These are phyloP conservation scores for Protophormia terraenovae DNA, from an alignment of 2,888 invertebrate genomes.

Conservation along the genomic window DNA sequence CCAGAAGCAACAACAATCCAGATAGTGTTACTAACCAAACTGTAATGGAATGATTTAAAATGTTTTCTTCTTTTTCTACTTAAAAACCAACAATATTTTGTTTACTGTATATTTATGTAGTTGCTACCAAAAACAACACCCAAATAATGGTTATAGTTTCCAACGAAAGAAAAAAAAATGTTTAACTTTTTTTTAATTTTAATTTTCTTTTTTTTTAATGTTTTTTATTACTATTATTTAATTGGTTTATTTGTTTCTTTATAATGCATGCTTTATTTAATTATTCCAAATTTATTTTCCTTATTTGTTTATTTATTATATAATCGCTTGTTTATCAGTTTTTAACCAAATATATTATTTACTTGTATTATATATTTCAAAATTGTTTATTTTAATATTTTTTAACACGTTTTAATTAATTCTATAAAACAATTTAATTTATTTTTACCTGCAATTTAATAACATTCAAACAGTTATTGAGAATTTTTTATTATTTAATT, in stretches of 20 bases:
- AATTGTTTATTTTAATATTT: neutral
- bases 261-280: conserved; percentile 26
- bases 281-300: neutral
- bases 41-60: conserved; percentile 67
- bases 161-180: neutral
- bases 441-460: too few relatives aligned
- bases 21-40: conserved; percentile 72
- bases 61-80: neutral
- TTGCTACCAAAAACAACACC: neutral
- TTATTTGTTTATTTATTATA: neutral
- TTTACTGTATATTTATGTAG: neutral
- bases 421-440: too few relatives aligned
- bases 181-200: neutral
- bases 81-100: neutral
- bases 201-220: neutral
- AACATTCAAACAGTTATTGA: neutral
- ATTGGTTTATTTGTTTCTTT: conserved; percentile 23
- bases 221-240: neutral
- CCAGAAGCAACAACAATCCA: conserved; percentile 73
- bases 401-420: neutral
- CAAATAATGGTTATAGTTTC: neutral
- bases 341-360: conserved; percentile 6
- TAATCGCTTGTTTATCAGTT: neutral
- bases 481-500: neutral
- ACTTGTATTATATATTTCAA: neutral